Conservation (phyloP, 1,140 invertebrate species). For the Euwallacea similis region DNA sequence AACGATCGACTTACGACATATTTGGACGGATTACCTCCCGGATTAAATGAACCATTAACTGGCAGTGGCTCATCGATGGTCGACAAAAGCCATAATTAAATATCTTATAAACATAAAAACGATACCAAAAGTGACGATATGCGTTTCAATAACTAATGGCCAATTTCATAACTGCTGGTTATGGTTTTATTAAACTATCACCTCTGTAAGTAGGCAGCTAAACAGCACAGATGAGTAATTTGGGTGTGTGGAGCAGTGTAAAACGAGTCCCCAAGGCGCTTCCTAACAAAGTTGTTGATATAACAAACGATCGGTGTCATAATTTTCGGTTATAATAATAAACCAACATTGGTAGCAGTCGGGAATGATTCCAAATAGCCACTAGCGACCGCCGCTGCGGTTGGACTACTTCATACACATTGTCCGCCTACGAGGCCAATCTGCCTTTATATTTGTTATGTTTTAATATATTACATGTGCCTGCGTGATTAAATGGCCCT, state of each 20-base stretch:
- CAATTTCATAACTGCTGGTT: too few relatives aligned
- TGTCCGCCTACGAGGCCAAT: constrained; percentile 33
- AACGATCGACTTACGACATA: too few relatives aligned
- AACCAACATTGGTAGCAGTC: constrained; percentile 23
- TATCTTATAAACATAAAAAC: not conserved
- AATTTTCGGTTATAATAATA: constrained; percentile 27
- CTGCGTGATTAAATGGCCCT: constrained; percentile 28
- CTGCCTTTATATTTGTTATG: constrained; percentile 32
- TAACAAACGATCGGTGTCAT: constrained; percentile 27
- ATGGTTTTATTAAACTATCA: too few relatives aligned
- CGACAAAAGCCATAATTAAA: constrained; percentile 3
- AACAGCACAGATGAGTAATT: too few relatives aligned
- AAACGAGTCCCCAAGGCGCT: too few relatives aligned
- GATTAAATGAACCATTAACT: not conserved
- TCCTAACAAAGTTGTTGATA: not conserved
- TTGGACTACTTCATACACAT: constrained; percentile 26
- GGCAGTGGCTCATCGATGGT: not conserved
- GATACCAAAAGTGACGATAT: too few relatives aligned
- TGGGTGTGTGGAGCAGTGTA: too few relatives aligned
- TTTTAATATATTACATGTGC: constrained; percentile 35
- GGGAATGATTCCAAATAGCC: constrained; percentile 31
- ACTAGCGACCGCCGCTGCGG: constrained; percentile 11
- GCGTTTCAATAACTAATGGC: too few relatives aligned
- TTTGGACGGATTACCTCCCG: too few relatives aligned
- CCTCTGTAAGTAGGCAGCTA: too few relatives aligned